Evolutionary conservation across 2,888 invertebrate genomes (phyloP).

Genomic region (Drepanosiphum platanoidis): DNA sequence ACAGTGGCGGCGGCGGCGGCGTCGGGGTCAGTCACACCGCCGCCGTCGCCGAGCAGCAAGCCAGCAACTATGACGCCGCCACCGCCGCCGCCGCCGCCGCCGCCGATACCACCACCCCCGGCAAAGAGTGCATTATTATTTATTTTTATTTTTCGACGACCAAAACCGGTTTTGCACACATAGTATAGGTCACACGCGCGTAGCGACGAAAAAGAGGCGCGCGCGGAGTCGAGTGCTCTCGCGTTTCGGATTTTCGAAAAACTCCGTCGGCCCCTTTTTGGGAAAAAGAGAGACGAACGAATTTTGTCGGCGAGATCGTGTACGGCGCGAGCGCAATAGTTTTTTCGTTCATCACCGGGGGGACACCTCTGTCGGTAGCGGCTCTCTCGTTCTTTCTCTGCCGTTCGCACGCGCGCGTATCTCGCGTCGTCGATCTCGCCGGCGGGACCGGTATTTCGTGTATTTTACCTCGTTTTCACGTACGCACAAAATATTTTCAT

Average conservation of each 20-base stretch:
- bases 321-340: background rate
- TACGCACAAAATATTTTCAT: background rate
- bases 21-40: constrained; percentile 52
- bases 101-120: background rate
- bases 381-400: background rate
- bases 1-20: background rate
- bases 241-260: constrained; percentile 4
- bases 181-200: constrained; percentile 49
- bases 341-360: background rate
- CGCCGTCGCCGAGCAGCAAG: no score
- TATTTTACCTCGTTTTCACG: background rate
- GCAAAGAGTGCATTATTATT: constrained; percentile 41
- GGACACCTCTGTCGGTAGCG: background rate
- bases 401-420: background rate
- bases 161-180: constrained; percentile 56
- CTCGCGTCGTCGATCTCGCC: background rate
- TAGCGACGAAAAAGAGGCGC: background rate
- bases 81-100: background rate
- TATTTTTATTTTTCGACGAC: constrained; percentile 23
- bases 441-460: background rate
- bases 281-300: background rate
- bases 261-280: background rate
- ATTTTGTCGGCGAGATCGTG: background rate
- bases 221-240: background rate
- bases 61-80: constrained; percentile 32